phyloP scores from a whole-genome alignment of 92 coral and sea anemone species.

The Epizoanthus fatuus region DNA sequence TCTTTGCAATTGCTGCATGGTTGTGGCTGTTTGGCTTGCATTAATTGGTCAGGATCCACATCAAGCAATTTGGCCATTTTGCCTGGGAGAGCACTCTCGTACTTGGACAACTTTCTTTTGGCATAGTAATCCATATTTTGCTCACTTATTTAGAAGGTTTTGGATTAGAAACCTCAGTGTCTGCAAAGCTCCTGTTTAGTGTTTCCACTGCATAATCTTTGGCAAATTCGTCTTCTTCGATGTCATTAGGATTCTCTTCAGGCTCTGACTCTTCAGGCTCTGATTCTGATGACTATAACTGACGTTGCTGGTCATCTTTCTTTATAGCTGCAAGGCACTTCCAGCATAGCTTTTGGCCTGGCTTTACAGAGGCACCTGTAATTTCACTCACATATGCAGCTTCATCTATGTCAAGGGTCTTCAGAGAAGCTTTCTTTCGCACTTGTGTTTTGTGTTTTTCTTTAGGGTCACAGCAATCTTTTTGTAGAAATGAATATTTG shows the following conservation, averaged over 20 bases:
- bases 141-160: slow-evolving; percentile 18
- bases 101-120: slow-evolving; percentile 26
- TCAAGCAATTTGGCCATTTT: slow-evolving; percentile 43
- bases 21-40: slow-evolving; percentile 25
- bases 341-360: slow-evolving; percentile 29
- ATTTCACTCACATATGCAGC: slow-evolving; percentile 43
- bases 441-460: slow-evolving; percentile 43
- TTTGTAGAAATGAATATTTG: slow-evolving; percentile 43
- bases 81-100: slow-evolving; percentile 22
- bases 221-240: slow-evolving; percentile 19
- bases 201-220: slow-evolving; percentile 26
- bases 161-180: slow-evolving; percentile 13
- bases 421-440: slow-evolving; percentile 26
- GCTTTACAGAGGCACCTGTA: slow-evolving; percentile 40
- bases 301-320: slow-evolving; percentile 28
- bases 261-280: slow-evolving; percentile 7
- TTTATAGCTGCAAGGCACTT: slow-evolving; percentile 23
- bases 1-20: slow-evolving; percentile 22
- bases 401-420: slow-evolving; percentile 41
- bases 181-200: slow-evolving; percentile 31
- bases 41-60: slow-evolving; percentile 28
- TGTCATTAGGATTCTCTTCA: slow-evolving; percentile 6
- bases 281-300: not conserved
- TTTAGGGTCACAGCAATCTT: slow-evolving; percentile 40
- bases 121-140: slow-evolving; percentile 25